Base-by-base conservation (phyloP, 2,888 invertebrate genomes). In the Aphidius colemani region DNA sequence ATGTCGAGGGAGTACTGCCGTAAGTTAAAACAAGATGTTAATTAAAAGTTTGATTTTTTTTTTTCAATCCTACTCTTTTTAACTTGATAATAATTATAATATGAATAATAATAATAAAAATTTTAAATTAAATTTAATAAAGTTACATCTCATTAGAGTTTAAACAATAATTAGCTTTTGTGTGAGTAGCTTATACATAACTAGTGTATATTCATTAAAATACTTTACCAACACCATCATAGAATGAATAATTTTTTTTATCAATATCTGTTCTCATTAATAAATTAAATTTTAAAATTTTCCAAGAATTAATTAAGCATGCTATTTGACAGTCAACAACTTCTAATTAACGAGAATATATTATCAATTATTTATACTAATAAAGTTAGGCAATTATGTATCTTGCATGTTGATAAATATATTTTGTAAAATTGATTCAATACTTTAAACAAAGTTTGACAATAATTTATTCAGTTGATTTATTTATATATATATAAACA, bases 1-100 rank as follows among this genome's bases (percentile, higher is more conserved):
- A 96, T 80, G 93, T 98, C 51, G 97, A 98, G 83, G 98, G 97
- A 69, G 92, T 96, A 65, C 85, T 90, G 74, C 96, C 95, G 96
- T 97, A 87, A 90, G 92, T 88, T 64, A 58, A n/a, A 51, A 49
- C 58, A 48, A 41, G 13, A 59, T 48, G 18, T 41, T 48, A 51
- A 10, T 11, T 39, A 30, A 30, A 30, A 30, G 30, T 30, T 30
- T 30, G 2, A 41, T 55, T 55, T 55, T 11, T 55, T 55, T 11
- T 41, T 41, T 41, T 55, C 13, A 18, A 18, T 41, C 11, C 43
- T 43, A 59, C 46, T 67, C 55, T 13, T 43, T 18, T 59, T 68
- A 63, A 69, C 55, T 57, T 56, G 30, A 30, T 30, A 30, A 30
- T 30, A 30, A 30, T n/a, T n/a, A n/a, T 30, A 30, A 30, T 30